Percentiles rank a stretch among this genome's conserved stretches.
These are phyloP conservation scores for Helogale parvula DNA, from an alignment of 2,113 vertebrate genomes.

Conservation along the genomic window DNA sequence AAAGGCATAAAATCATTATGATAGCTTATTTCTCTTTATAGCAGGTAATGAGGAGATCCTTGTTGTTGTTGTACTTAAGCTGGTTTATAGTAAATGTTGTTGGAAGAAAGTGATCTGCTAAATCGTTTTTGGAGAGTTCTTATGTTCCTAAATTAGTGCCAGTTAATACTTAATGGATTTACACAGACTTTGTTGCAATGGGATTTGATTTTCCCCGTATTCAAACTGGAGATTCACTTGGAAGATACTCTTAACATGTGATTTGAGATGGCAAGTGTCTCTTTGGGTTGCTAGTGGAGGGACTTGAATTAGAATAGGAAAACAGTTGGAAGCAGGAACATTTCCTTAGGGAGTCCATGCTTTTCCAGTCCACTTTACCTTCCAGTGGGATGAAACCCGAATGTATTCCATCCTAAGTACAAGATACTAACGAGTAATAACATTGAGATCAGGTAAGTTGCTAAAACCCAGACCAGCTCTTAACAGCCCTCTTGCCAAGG, in stretches of 20 bases:
- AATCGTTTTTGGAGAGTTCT: conserved; percentile 35
- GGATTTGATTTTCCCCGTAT: conserved; percentile 37
- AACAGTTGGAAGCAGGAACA: not conserved
- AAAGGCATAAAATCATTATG: not conserved
- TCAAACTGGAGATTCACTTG: not conserved
- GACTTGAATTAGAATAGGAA: not conserved
- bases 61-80: not conserved
- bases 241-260: not conserved
- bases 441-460: not conserved
- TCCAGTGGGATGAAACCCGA: not conserved
- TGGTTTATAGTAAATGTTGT: conserved; percentile 13
- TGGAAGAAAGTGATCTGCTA: conserved; percentile 32
- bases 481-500: not conserved
- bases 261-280: not conserved
- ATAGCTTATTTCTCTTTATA: conserved; percentile 5
- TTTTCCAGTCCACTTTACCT: not conserved
- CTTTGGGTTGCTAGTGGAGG: not conserved
- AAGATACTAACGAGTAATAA: not conserved
- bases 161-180: conserved; percentile 15
- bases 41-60: not conserved
- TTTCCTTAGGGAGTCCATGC: not conserved
- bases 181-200: not conserved
- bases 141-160: conserved; percentile 8
- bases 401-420: not conserved
- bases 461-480: not conserved